Percentiles rank a stretch among this genome's conserved stretches.
phyloP scores from a whole-genome alignment of 2,888 invertebrate genomes.

The Xestia c-nigrum region DNA sequence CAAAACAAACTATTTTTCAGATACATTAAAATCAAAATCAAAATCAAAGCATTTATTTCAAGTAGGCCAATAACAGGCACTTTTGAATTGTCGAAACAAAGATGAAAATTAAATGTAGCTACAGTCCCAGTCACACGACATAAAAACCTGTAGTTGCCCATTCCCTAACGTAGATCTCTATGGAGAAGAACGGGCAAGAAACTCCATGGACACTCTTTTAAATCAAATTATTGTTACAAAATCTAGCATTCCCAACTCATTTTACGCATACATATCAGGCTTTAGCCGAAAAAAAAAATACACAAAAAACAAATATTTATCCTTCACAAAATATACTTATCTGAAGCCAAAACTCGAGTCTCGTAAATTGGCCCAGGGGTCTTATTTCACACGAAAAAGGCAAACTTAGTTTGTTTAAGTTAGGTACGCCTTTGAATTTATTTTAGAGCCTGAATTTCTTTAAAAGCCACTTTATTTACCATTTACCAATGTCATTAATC shows the following conservation, averaged over 20 bases:
- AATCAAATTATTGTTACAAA: too few relatives aligned
- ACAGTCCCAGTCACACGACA: too few relatives aligned
- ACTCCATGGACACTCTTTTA: too few relatives aligned
- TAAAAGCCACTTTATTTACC: constrained; percentile 14
- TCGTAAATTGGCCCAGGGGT: constrained; percentile 48
- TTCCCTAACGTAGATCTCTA: too few relatives aligned
- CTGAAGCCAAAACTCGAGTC: constrained; percentile 21
- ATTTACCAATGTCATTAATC: constrained; percentile 50
- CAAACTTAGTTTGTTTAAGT: constrained; percentile 31
- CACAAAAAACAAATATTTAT: constrained; percentile 45
- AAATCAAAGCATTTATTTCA: too few relatives aligned
- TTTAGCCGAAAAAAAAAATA: constrained; percentile 30
- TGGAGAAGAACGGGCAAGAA: too few relatives aligned
- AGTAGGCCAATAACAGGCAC: too few relatives aligned
- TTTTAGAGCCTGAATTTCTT: constrained; percentile 27
- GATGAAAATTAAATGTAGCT: too few relatives aligned
- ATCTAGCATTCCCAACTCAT: not conserved
- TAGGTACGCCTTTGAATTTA: constrained; percentile 27
- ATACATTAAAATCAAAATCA: too few relatives aligned
- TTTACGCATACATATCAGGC: constrained; percentile 8
- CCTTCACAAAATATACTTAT: constrained; percentile 22
- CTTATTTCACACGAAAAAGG: constrained; percentile 36
- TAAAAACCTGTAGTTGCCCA: too few relatives aligned
- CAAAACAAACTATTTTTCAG: constrained; percentile 9
- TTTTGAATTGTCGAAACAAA: too few relatives aligned